Conservation (phyloP, 2,113 vertebrate genomes). For the Caranx ignobilis region DNA sequence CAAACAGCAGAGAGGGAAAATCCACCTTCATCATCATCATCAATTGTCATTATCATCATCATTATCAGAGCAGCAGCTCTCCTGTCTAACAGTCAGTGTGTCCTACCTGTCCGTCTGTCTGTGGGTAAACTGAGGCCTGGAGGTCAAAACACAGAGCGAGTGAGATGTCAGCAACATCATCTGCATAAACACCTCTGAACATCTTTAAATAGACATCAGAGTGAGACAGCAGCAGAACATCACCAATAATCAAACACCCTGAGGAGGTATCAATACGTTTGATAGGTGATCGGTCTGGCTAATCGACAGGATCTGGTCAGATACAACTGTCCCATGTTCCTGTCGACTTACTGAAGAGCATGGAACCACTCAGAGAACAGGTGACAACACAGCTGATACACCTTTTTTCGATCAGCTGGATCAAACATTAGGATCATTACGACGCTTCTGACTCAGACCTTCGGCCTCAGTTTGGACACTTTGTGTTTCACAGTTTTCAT, state of each 20-base stretch:
- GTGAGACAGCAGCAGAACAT: neutral
- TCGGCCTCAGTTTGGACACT: slow-evolving; percentile 39
- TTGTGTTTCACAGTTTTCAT: slow-evolving; percentile 64
- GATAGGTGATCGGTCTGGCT: neutral
- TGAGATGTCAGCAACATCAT: neutral
- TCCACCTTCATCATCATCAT: slow-evolving; percentile 88
- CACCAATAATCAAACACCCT: neutral
- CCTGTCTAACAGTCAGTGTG: slow-evolving; percentile 58
- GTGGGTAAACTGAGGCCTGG: slow-evolving; percentile 20
- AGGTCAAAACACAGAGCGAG: slow-evolving; percentile 31
- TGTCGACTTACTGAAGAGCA: neutral
- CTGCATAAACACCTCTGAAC: neutral
- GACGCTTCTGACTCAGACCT: neutral
- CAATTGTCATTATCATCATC: slow-evolving; percentile 56
- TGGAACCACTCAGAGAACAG: neutral
- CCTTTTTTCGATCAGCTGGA: neutral
- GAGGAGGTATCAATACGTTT: neutral
- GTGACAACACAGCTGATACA: neutral
- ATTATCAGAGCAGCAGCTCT: slow-evolving; percentile 30
- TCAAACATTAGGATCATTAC: neutral
- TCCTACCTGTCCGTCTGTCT: slow-evolving; percentile 40
- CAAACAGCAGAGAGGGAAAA: slow-evolving; percentile 79
- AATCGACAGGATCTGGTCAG: neutral
- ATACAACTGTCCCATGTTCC: neutral
- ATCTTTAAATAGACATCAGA: neutral